These are phyloP conservation scores for Nothocercus julius DNA, from an alignment of 2,113 vertebrate genomes.

Conservation along the genomic window DNA sequence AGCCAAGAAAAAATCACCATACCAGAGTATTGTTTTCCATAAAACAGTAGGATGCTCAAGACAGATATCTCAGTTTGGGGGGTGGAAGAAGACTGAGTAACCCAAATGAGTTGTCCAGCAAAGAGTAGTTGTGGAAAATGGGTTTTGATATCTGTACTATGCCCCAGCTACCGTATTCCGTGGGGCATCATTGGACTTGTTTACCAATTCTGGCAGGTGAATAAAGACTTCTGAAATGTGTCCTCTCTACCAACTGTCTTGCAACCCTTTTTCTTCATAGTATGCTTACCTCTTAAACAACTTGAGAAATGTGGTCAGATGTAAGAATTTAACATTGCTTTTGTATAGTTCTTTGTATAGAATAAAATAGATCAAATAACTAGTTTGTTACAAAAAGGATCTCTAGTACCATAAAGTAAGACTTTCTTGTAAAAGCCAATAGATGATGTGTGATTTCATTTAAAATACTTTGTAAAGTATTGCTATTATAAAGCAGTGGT, in stretches of 20 bases:
- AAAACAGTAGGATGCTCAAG: not conserved
- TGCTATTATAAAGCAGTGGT: not conserved
- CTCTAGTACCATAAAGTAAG: not conserved
- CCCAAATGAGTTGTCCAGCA: not conserved
- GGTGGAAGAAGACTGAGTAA: not conserved
- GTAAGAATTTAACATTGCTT: not conserved
- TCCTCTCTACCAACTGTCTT: not conserved
- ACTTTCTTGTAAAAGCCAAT: not conserved
- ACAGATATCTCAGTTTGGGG: not conserved
- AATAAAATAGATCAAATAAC: not conserved
- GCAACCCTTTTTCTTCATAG: not conserved
- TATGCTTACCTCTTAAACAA: not conserved
- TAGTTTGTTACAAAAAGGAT: not conserved
- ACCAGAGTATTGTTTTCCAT: not conserved
- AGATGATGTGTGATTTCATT: not conserved
- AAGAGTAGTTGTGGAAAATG: not conserved
- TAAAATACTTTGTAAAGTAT: not conserved
- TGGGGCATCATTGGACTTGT: not conserved
- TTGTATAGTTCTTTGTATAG: not conserved
- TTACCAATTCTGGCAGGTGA: not conserved
- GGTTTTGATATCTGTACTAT: not conserved
- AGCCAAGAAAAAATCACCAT: not conserved
- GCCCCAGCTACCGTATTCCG: not conserved
- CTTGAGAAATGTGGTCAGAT: not conserved
- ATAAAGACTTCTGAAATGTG: not conserved